Percentiles rank a stretch among this genome's conserved stretches.
phyloP scores from a whole-genome alignment of 1,140 invertebrate species.

The Zaprionus africanus region DNA sequence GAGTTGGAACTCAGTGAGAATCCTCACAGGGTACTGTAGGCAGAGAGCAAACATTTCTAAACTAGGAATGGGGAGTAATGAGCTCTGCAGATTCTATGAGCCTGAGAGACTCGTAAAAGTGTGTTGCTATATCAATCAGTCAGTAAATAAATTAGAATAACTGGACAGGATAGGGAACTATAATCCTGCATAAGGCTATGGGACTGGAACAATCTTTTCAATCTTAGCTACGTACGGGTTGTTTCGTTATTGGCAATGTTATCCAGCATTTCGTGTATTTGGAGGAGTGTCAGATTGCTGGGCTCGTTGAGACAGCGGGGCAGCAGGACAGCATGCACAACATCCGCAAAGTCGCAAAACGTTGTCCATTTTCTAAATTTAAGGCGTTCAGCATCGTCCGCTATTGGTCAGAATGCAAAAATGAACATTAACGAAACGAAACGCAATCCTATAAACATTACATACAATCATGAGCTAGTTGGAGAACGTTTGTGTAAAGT shows the following conservation, averaged over 20 bases:
- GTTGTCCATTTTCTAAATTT: constrained; percentile 86
- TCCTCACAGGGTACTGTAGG: too few species aligned
- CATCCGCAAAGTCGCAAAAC: constrained; percentile 90
- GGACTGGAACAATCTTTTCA: neutral
- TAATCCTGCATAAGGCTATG: too few species aligned
- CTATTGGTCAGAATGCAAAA: constrained; percentile 49
- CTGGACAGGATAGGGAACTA: too few species aligned
- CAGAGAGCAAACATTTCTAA: too few species aligned
- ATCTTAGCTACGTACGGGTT: constrained; percentile 51
- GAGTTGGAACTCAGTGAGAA: too few species aligned
- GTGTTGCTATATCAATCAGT: too few species aligned
- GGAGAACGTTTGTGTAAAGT: constrained; percentile 89
- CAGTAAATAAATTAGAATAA: too few species aligned
- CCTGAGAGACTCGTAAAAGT: too few species aligned
- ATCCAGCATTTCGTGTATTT: constrained; percentile 90
- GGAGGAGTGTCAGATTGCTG: constrained; percentile 86
- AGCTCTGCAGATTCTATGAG: too few species aligned
- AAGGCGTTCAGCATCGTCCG: constrained; percentile 88
- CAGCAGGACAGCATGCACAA: constrained; percentile 89
- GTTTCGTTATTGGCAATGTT: constrained; percentile 87
- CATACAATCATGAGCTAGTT: constrained; percentile 86
- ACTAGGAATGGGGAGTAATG: too few species aligned
- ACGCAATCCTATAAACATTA: neutral
- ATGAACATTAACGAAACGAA: neutral
- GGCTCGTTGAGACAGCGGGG: constrained; percentile 86